These are phyloP conservation scores for Vultur gryphus DNA, from an alignment of 2,797 vertebrate species.

Conservation along the genomic window DNA sequence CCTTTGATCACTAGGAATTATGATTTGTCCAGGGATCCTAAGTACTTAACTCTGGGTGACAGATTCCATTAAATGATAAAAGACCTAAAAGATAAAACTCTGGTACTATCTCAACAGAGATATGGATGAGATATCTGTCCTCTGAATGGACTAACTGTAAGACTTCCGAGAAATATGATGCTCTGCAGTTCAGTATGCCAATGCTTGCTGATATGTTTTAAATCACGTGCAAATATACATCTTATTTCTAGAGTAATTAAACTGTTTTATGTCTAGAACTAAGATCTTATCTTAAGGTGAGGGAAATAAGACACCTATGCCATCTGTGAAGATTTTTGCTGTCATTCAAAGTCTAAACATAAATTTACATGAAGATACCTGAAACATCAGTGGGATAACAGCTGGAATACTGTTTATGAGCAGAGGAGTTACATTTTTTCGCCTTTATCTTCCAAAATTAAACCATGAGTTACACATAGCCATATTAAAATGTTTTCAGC, in stretches of 20 bases:
- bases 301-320: neutral
- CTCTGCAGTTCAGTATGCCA: neutral
- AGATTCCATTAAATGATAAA: conserved; percentile 18
- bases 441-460: neutral
- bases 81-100: neutral
- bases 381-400: neutral
- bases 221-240: neutral
- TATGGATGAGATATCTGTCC: neutral
- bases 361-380: neutral
- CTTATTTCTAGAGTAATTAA: neutral
- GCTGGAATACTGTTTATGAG: neutral
- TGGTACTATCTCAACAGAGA: neutral
- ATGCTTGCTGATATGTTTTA: neutral
- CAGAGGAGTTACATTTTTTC: neutral
- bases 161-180: neutral
- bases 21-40: neutral
- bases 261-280: neutral
- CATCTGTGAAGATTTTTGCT: neutral
- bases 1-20: neutral
- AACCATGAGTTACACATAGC: neutral
- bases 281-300: neutral
- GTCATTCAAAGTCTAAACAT: neutral
- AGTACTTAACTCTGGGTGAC: neutral
- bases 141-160: neutral
- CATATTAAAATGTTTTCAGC: neutral